Conservation (phyloP, 2,113 vertebrate species). For the Lampris incognitus region DNA sequence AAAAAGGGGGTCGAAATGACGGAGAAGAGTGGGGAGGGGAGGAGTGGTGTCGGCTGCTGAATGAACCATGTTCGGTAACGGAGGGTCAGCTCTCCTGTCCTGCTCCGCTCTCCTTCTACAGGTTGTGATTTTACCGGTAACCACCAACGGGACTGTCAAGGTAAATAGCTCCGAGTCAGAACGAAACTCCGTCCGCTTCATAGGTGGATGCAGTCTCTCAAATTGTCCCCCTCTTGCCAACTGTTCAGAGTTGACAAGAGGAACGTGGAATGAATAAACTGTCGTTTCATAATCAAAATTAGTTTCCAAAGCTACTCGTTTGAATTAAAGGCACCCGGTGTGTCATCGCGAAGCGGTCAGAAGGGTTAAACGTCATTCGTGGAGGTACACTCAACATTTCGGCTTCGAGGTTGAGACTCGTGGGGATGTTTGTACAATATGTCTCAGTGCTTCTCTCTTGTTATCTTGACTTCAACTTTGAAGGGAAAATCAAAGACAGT, state of each 20-base stretch:
- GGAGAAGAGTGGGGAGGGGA: slow-evolving; percentile 23
- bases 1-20: slow-evolving; percentile 30
- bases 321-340: too few species aligned
- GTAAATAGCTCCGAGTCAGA: slow-evolving; percentile 51
- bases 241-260: neutral
- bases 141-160: slow-evolving; percentile 51
- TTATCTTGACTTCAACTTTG: neutral
- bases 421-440: neutral
- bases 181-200: neutral
- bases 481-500: neutral
- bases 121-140: slow-evolving; percentile 45
- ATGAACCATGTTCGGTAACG: slow-evolving; percentile 75
- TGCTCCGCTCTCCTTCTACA: slow-evolving; percentile 64
- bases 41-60: slow-evolving; percentile 52
- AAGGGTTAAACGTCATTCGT: too few species aligned
- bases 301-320: too few species aligned
- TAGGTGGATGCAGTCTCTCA: neutral
- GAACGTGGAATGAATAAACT: neutral
- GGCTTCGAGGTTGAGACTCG: neutral
- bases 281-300: too few species aligned
- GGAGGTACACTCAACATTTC: neutral
- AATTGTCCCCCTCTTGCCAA: neutral
- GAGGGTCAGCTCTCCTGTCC: slow-evolving; percentile 63
- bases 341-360: too few species aligned
- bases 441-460: neutral